Evolutionary conservation across 92 coral and sea anemone genomes (phyloP), one percentile per base, ranked within the genome.

Genomic region (Anthopleura xanthogrammica): DNA sequence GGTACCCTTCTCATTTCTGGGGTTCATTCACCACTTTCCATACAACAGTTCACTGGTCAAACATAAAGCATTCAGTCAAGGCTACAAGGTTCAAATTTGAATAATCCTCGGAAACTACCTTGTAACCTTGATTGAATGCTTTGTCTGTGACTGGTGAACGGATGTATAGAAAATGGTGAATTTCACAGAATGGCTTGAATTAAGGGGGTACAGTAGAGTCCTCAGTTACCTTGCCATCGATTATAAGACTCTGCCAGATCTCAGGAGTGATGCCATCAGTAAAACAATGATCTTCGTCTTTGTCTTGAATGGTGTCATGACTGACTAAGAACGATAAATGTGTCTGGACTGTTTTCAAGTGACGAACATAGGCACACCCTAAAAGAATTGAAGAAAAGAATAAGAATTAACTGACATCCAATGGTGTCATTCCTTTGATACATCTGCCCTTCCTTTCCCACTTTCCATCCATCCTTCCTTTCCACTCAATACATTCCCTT

Each of bases 331-430:
- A 94, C n/a, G 95, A 94, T 39, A 96, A 86, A 85, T 96, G 99
- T 56, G 98, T 96, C 62, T 94, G 79, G 36, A 96, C 99, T 65
- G 99, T 96, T 84, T 90, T 90, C 50, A 96, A 88, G 75, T 96
- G 98, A 68, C 93, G 96, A 68, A 96, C 94, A 79, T 96, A 91
- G 2, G 95, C 93, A 29, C 86, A 75, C 99, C 99, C 99, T 95
- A 80, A 24, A 66, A 41, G 72, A 39, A 62, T 20, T 7, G 36
- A 62, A 3, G 9, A 0, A 12, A 54, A 54, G 14, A 54, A 54
- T 8, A 54, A 54, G 13, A 9, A 54, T 46, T 2, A 54, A 54
- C 13, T 48, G 14, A 14, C 54, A 50, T 50, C 8, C 54, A 11
- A 23, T 62, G 70, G 12, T 11, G 4, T 12, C 19, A 4, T 62